These are phyloP conservation scores for Dasypogon diadema DNA, from an alignment of 2,888 invertebrate species.

Conservation along the genomic window DNA sequence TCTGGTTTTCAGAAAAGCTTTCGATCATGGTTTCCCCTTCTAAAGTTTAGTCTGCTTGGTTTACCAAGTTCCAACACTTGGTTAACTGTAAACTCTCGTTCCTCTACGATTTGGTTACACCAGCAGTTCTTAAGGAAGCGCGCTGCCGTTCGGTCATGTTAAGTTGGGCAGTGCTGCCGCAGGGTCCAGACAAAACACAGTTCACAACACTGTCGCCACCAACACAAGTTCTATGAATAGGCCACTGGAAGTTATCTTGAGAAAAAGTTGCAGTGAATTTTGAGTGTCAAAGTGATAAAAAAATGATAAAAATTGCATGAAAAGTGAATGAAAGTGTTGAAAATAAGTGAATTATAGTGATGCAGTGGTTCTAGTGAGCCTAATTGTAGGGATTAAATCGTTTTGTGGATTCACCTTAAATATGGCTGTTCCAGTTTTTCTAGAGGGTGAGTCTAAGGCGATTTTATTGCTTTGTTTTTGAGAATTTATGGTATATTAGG, in stretches of 20 bases:
- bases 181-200: not conserved
- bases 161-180: not conserved
- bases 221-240: not conserved
- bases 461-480: not conserved
- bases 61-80: not conserved
- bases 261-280: constrained; percentile 16
- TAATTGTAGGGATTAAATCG: constrained; percentile 20
- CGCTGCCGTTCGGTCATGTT: constrained; percentile 15
- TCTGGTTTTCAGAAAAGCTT: not conserved
- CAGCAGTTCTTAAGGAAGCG: not conserved
- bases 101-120: not conserved
- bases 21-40: not conserved
- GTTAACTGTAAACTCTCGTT: not conserved
- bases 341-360: constrained; percentile 48
- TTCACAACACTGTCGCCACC: not conserved
- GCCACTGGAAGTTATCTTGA: not conserved
- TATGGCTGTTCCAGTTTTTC: constrained; percentile 56
- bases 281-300: constrained; percentile 32
- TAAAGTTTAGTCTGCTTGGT: not conserved
- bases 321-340: constrained; percentile 46
- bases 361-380: constrained; percentile 44
- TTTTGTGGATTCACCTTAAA: constrained; percentile 47
- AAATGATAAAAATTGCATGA: constrained; percentile 51
- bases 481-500: not conserved
- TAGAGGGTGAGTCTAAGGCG: constrained; percentile 55